Percentiles rank a stretch among this genome's conserved stretches.
Conservation (phyloP, 2,113 vertebrate genomes). For the Craseonycteris thonglongyai region DNA sequence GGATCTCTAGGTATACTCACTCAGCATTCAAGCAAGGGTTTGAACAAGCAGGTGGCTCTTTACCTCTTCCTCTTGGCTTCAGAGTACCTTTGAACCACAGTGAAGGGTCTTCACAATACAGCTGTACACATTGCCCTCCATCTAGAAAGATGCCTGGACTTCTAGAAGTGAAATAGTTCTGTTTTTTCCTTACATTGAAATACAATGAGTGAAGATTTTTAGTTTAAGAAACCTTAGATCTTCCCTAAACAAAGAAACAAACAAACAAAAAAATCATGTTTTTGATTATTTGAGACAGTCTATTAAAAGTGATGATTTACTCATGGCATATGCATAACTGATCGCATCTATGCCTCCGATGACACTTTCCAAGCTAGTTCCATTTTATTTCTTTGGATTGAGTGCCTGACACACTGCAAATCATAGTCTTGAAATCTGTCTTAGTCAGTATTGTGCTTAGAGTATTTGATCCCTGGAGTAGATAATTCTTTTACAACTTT, state of each 20-base stretch:
- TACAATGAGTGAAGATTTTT: not conserved
- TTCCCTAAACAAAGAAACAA: not conserved
- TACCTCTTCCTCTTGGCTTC: not conserved
- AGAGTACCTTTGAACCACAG: not conserved
- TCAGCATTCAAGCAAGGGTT: not conserved
- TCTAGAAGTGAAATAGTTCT: not conserved
- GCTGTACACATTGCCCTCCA: not conserved
- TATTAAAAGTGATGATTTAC: not conserved
- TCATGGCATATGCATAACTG: not conserved
- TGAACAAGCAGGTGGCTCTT: not conserved
- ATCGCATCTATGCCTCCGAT: not conserved
- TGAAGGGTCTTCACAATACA: not conserved
- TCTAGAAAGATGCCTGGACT: not conserved
- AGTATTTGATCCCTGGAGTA: not conserved
- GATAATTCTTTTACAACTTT: not conserved
- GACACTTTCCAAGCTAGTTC: not conserved
- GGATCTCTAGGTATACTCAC: not conserved
- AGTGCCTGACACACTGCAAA: not conserved
- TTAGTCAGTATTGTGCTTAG: not conserved
- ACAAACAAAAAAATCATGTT: not conserved
- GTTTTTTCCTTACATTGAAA: not conserved
- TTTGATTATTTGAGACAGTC: not conserved
- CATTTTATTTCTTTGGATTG: not conserved
- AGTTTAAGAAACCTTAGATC: not conserved
- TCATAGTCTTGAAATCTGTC: not conserved